These are phyloP conservation scores for Temnothorax longispinosus DNA, from an alignment of 1,140 invertebrate species.

Conservation along the genomic window DNA sequence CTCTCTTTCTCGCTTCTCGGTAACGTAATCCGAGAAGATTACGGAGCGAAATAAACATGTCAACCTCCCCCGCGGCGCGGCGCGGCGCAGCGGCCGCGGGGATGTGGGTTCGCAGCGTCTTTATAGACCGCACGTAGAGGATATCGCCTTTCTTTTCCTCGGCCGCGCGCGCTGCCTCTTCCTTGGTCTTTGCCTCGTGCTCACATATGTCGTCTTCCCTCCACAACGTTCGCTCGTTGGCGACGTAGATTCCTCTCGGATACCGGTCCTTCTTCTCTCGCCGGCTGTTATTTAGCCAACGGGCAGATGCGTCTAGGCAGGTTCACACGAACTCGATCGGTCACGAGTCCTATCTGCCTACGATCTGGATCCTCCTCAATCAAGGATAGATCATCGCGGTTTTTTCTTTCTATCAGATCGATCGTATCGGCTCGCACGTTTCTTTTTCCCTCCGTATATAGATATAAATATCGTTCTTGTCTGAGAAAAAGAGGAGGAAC, in stretches of 20 bases:
- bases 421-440: not conserved
- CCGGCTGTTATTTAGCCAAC: constrained; percentile 56
- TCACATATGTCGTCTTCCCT: constrained; percentile 32
- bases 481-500: not conserved
- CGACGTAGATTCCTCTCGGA: constrained; percentile 61
- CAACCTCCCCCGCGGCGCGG: constrained; percentile 69
- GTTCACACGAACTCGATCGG: constrained; percentile 59
- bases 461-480: constrained; percentile 33
- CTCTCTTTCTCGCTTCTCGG: constrained; percentile 12
- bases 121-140: constrained; percentile 71
- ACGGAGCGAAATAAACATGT: constrained; percentile 79
- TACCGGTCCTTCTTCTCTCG: constrained; percentile 32
- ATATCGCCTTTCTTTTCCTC: constrained; percentile 60
- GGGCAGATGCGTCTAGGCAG: constrained; percentile 62
- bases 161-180: not conserved
- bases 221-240: constrained; percentile 34
- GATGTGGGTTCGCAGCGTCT: constrained; percentile 75
- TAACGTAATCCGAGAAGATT: constrained; percentile 80
- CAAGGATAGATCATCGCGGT: constrained; percentile 29
- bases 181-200: not conserved
- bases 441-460: not conserved
- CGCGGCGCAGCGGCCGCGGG: constrained; percentile 42
- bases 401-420: constrained; percentile 29
- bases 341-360: constrained; percentile 53
- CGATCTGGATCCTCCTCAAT: constrained; percentile 60